A percentile compares a stretch with the other conserved stretches of the same genome.
Evolutionary conservation across 2,113 vertebrate genomes (phyloP).

Genomic region (Anoura caudifer): DNA sequence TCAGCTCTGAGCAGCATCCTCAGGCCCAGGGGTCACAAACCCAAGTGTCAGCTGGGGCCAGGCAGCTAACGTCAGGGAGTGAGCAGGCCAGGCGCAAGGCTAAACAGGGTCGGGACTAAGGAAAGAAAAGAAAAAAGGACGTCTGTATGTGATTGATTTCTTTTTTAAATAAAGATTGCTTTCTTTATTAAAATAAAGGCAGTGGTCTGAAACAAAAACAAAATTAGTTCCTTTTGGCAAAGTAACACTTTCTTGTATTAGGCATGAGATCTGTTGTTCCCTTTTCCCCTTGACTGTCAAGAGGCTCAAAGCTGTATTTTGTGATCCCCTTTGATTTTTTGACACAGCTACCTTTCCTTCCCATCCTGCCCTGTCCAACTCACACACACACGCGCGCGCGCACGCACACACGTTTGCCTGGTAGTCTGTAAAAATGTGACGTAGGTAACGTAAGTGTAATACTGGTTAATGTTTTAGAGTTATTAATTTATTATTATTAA

Average conservation of each 20-base stretch:
- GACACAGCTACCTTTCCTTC: not conserved
- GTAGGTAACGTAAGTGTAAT: not conserved
- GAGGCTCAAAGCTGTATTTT: not conserved
- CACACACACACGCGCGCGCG: not conserved
- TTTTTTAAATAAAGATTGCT: not conserved
- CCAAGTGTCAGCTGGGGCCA: not conserved
- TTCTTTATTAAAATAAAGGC: not conserved
- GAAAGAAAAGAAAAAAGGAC: not conserved
- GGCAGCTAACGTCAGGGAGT: not conserved
- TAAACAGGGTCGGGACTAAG: not conserved
- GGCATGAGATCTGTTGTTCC: not conserved
- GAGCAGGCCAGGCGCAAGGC: not conserved
- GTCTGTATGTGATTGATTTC: not conserved
- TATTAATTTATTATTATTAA: not conserved
- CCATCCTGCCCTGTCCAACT: not conserved
- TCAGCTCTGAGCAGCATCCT: not conserved
- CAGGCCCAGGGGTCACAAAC: not conserved
- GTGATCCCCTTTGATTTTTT: not conserved
- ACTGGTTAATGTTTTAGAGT: constrained; percentile 1
- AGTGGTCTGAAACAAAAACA: not conserved
- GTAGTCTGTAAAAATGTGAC: not conserved
- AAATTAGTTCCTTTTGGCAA: not conserved
- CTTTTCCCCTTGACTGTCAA: not conserved
- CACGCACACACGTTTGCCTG: not conserved
- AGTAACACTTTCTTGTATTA: not conserved